Percentiles rank a stretch among this genome's conserved stretches.
Conservation (phyloP, 2,888 invertebrate species). For the Drosophila cyrtoloma region DNA sequence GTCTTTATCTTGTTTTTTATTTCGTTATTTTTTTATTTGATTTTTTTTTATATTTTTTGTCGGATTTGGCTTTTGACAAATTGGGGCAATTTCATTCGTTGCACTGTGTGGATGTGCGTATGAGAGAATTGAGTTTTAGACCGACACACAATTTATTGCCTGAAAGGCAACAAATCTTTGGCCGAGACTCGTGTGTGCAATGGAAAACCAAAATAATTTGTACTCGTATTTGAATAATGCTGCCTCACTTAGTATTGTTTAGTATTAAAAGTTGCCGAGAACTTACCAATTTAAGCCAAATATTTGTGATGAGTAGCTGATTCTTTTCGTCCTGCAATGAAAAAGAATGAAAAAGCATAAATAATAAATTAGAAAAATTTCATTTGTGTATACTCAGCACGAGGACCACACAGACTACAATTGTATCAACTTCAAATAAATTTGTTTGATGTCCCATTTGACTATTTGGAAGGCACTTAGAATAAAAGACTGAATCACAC, state of each 20-base stretch:
- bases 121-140: constrained; percentile 41
- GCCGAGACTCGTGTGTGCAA: constrained; percentile 47
- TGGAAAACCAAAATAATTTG: constrained; percentile 28
- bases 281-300: constrained; percentile 98
- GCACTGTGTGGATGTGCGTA: constrained; percentile 32
- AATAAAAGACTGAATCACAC: not conserved
- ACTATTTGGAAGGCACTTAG: constrained; percentile 15
- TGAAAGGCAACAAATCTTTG: constrained; percentile 49
- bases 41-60: constrained; percentile 1
- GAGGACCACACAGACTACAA: not conserved
- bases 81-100: constrained; percentile 63
- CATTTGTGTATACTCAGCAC: constrained; percentile 6
- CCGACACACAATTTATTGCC: constrained; percentile 50
- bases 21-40: constrained; percentile 1
- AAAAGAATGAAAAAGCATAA: constrained; percentile 50
- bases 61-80: constrained; percentile 54
- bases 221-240: constrained; percentile 31
- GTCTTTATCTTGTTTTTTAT: constrained; percentile 1
- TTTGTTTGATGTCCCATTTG: constrained; percentile 36
- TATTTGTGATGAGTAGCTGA: constrained; percentile 97
- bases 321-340: constrained; percentile 97
- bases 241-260: constrained; percentile 19
- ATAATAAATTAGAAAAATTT: constrained; percentile 12
- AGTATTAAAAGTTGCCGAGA: constrained; percentile 16
- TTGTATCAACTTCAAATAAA: constrained; percentile 4